Evolutionary conservation across 2,113 vertebrate genomes (phyloP).

Genomic region (Oreochromis tanganicae): DNA sequence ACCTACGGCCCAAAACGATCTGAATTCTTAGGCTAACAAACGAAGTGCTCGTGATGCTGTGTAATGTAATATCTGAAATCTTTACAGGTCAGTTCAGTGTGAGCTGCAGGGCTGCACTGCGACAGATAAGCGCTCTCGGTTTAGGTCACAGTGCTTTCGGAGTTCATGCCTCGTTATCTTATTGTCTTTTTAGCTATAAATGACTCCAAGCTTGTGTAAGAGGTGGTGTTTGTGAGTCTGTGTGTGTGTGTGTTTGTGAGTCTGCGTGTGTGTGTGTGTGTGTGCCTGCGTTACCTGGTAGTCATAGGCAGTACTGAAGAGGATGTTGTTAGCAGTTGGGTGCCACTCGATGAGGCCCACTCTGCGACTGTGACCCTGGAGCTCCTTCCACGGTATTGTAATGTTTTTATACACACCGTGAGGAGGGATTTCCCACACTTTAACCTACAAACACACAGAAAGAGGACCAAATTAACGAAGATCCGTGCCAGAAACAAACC

Average conservation of each 20-base stretch:
- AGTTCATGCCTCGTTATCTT: neutral
- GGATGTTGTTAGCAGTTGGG: conserved; percentile 83
- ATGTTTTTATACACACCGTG: conserved; percentile 78
- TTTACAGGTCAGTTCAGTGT: neutral
- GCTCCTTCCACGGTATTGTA: conserved; percentile 78
- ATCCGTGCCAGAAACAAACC: neutral
- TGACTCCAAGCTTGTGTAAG: neutral
- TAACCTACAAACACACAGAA: conserved; percentile 72
- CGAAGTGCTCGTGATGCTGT: neutral
- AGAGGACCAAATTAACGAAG: neutral
- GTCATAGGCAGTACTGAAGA: conserved; percentile 89
- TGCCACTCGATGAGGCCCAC: conserved; percentile 93
- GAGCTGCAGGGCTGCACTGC: neutral
- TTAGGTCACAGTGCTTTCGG: neutral
- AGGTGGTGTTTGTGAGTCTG: neutral
- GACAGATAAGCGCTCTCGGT: neutral
- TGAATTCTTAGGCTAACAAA: neutral
- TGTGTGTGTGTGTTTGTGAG: neutral
- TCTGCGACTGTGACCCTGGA: conserved; percentile 80
- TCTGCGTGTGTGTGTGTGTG: no score
- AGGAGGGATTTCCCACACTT: conserved; percentile 88
- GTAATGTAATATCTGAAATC: neutral
- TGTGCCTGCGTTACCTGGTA: conserved; percentile 77
- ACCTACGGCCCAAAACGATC: neutral
- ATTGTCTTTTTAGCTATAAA: neutral